Evolutionary conservation across 92 coral and sea anemone species (phyloP), one percentile per base, ranked within the genome.

Genomic region (Virgularia gustaviana): DNA sequence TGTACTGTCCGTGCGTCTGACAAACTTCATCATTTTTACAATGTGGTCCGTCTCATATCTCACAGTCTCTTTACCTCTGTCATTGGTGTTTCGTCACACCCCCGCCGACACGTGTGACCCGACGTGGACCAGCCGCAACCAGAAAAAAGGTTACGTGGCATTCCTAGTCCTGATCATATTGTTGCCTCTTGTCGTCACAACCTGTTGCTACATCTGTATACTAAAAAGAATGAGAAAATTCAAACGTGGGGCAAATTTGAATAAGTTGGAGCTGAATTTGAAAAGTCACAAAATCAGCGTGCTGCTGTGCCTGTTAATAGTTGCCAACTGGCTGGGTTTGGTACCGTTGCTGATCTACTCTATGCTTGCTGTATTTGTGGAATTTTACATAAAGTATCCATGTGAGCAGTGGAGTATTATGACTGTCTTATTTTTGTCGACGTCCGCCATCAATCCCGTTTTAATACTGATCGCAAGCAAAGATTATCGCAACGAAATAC

Each of bases 401-500:
- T 52, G 28, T 22, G 30, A 22, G 15, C 29, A 3, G 30, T 52
- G 58, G 58, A 52, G 58, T 22, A 52, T 52, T 15, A 52, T 52
- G 31, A 22, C 31, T 52, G 30, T 52, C 28, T 22, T 52, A 33
- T 52, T 52, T 11, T 3, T 11, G 8, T 52, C 58, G 2, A 2
- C 58, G 58, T 52, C 58, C 8, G 58, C 58, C 8, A 52, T 52
- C 58, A 52, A 52, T 15, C 58, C 58, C 13, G 4, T 52, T 9
- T 22, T 52, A 16, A 22, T 52, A 11, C 58, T 52, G 3, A 22
- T 52, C 31, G 13, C 31, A 1, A 52, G 15, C 31, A 52, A 22
- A 33, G 58, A 52, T 52, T 52, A 52, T 22, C 58, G 58, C 58
- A 12, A 52, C 3, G 58, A 52, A 52, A 52, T 52, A 52, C 29